Conservation (phyloP, 2,888 invertebrate species). For the Spodoptera exigua region DNA sequence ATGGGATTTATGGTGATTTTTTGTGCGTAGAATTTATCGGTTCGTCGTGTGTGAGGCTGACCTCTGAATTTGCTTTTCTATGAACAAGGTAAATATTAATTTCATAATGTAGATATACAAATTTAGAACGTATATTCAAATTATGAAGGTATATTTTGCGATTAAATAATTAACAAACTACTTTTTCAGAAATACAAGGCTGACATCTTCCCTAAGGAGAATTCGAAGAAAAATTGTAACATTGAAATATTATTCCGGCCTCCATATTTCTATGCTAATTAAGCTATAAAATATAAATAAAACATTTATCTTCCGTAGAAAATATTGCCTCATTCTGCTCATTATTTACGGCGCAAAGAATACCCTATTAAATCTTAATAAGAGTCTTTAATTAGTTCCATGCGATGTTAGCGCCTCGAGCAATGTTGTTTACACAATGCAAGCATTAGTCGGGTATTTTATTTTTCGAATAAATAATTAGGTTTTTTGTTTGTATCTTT, state of each 20-base stretch:
- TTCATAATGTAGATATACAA: no score
- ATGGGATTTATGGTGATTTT: conserved; percentile 38
- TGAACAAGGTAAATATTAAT: no score
- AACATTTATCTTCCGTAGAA: conserved; percentile 46
- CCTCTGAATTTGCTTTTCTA: no score
- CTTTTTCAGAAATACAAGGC: no score
- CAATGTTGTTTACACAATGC: conserved; percentile 9
- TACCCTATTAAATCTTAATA: conserved; percentile 59
- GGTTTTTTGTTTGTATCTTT: no score
- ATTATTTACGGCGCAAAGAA: conserved; percentile 53
- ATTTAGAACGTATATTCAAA: no score
- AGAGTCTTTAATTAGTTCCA: conserved; percentile 50
- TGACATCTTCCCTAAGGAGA: conserved; percentile 10
- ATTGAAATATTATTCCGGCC: conserved; percentile 28
- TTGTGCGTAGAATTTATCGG: background rate
- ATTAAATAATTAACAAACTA: no score
- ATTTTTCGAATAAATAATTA: background rate
- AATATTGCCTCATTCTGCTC: conserved; percentile 40
- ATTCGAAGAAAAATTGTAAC: conserved; percentile 9
- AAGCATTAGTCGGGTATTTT: conserved; percentile 2
- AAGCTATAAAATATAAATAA: conserved; percentile 47
- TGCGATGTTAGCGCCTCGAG: conserved; percentile 21
- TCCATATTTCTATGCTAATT: conserved; percentile 41
- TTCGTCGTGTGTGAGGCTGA: no score
- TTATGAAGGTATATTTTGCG: no score